These are phyloP conservation scores for Neostethus bicornis DNA, from an alignment of 2,797 vertebrate genomes.

Conservation along the genomic window DNA sequence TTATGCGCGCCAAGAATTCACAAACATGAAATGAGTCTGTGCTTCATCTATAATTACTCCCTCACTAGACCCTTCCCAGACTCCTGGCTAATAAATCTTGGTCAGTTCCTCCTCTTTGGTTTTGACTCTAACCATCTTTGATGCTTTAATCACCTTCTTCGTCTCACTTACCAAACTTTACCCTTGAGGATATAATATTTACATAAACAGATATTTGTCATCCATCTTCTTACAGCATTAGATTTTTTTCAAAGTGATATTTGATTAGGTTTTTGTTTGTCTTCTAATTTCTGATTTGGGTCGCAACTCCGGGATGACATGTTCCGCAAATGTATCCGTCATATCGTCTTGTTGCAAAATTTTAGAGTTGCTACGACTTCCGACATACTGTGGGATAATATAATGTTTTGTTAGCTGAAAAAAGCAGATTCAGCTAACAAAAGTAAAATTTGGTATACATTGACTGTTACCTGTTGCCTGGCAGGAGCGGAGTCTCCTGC, in stretches of 20 bases:
- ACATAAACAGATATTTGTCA: slow-evolving; percentile 67
- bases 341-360: not conserved
- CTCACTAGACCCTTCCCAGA: slow-evolving; percentile 56
- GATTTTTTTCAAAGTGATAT: slow-evolving; percentile 10
- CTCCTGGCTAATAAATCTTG: slow-evolving; percentile 57
- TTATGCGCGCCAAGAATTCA: slow-evolving; percentile 43
- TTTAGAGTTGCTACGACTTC: no score
- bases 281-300: slow-evolving; percentile 1
- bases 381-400: no score
- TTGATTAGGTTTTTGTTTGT: slow-evolving; percentile 24
- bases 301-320: no score
- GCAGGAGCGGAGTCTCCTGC: no score
- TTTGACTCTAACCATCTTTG: slow-evolving; percentile 64
- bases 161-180: slow-evolving; percentile 49
- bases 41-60: slow-evolving; percentile 53
- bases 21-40: slow-evolving; percentile 42
- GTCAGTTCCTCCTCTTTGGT: slow-evolving; percentile 45
- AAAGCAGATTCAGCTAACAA: no score
- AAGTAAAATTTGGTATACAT: no score
- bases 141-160: slow-evolving; percentile 63
- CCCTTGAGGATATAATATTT: slow-evolving; percentile 62
- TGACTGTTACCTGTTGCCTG: no score
- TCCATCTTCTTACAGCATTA: slow-evolving; percentile 44
- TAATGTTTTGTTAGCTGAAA: no score
- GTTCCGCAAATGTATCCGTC: not conserved